Conservation (phyloP, 1,140 invertebrate species). For the Reticulitermes speratus region DNA sequence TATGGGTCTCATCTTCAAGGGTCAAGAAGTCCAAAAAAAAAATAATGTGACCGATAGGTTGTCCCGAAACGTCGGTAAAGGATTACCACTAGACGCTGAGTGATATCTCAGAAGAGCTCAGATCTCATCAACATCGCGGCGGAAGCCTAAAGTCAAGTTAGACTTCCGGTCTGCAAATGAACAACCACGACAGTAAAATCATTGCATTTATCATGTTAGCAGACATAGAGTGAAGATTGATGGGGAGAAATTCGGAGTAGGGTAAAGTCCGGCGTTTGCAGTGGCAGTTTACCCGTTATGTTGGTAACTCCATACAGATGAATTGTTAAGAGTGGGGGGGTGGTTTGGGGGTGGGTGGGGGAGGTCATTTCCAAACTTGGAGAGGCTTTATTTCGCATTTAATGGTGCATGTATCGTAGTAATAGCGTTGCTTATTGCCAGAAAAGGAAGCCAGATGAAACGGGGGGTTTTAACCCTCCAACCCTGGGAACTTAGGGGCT, state of each 20-base stretch:
- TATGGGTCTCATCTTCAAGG: too few species aligned
- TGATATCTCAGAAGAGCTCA: too few species aligned
- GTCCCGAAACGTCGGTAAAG: too few species aligned
- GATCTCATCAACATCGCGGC: too few species aligned
- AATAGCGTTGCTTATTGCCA: background rate
- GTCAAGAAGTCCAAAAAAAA: too few species aligned
- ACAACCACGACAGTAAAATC: too few species aligned
- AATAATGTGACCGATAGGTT: too few species aligned
- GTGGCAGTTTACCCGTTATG: background rate
- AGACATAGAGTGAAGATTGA: background rate
- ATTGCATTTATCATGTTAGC: background rate
- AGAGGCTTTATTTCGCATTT: slow-evolving; percentile 2
- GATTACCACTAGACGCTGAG: too few species aligned
- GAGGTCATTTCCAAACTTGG: background rate
- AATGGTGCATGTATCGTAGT: background rate
- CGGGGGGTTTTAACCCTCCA: background rate
- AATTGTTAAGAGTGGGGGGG: background rate
- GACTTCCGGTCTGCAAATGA: too few species aligned
- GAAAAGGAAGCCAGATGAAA: background rate
- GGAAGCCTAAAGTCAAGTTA: too few species aligned
- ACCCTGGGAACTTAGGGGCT: background rate
- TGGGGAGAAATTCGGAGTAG: background rate
- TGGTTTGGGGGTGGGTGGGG: background rate
- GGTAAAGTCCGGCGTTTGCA: background rate
- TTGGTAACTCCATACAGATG: background rate